Evolutionary conservation across 2,888 invertebrate genomes (phyloP).

Genomic region (Spilosoma lubricipeda): DNA sequence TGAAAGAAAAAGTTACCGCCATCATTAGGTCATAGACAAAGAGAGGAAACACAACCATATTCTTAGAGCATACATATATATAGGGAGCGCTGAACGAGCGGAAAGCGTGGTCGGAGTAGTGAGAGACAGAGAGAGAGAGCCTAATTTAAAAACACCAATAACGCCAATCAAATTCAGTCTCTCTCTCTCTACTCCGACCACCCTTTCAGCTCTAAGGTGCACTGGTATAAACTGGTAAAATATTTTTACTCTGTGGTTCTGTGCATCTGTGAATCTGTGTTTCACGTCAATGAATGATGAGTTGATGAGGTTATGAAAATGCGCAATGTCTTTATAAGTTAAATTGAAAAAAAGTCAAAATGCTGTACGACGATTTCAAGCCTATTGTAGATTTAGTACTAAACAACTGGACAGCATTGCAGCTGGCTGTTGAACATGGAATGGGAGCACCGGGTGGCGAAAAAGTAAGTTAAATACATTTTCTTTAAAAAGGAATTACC

Average conservation of each 20-base stretch:
- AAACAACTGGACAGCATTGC: slow-evolving; percentile 90
- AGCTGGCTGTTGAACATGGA: slow-evolving; percentile 90
- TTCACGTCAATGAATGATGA: neutral
- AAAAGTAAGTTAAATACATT: slow-evolving; percentile 77
- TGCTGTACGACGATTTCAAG: slow-evolving; percentile 85
- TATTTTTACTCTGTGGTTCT: too few relatives aligned
- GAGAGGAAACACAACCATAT: neutral
- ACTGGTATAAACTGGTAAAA: too few relatives aligned
- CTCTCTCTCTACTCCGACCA: too few relatives aligned
- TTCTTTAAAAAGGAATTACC: neutral
- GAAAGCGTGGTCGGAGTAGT: too few relatives aligned
- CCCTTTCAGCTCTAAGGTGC: too few relatives aligned
- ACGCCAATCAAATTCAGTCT: too few relatives aligned
- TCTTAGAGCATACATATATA: too few relatives aligned
- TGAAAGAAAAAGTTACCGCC: slow-evolving; percentile 31
- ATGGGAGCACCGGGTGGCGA: slow-evolving; percentile 90
- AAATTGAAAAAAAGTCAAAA: slow-evolving; percentile 44
- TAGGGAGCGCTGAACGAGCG: too few relatives aligned
- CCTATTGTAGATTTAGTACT: slow-evolving; percentile 89
- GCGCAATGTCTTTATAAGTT: slow-evolving; percentile 35
- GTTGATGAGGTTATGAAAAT: slow-evolving; percentile 67
- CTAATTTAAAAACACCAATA: too few relatives aligned
- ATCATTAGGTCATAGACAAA: neutral
- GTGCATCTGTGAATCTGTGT: too few relatives aligned
- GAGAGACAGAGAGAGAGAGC: too few relatives aligned